These are phyloP conservation scores for Drosophila anomalata DNA, from an alignment of 2,888 invertebrate species.

Conservation along the genomic window DNA sequence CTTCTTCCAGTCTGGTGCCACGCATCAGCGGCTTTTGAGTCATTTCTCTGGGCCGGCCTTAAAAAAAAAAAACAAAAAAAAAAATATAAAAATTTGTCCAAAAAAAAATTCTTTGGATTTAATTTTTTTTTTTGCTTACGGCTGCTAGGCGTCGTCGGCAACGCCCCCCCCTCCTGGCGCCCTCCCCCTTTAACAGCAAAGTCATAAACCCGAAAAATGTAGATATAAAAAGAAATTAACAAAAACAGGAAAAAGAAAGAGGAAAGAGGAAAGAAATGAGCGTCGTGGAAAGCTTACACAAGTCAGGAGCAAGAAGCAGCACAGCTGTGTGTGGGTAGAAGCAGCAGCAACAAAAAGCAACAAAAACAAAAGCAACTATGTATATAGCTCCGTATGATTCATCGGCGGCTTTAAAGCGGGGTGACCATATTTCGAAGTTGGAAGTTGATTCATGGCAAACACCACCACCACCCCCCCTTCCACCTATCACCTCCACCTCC, in stretches of 20 bases:
- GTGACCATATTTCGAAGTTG: slow-evolving; percentile 68
- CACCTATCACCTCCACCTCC: not conserved
- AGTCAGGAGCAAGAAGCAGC: slow-evolving; percentile 48
- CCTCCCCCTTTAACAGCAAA: slow-evolving; percentile 4
- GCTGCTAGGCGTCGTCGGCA: slow-evolving; percentile 56
- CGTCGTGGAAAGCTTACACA: slow-evolving; percentile 38
- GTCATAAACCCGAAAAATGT: slow-evolving; percentile 35
- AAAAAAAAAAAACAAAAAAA: slow-evolving; percentile 51
- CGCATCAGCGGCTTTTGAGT: slow-evolving; percentile 51
- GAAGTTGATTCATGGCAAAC: slow-evolving; percentile 71
- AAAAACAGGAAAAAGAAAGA: slow-evolving; percentile 53
- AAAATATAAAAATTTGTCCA: slow-evolving; percentile 58
- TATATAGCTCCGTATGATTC: slow-evolving; percentile 51
- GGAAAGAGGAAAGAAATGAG: slow-evolving; percentile 25
- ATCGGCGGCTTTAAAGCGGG: slow-evolving; percentile 49
- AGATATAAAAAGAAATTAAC: slow-evolving; percentile 60
- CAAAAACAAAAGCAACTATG: slow-evolving; percentile 19
- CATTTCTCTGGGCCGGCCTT: slow-evolving; percentile 34
- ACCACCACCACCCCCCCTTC: too few species aligned
- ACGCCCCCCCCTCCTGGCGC: slow-evolving; percentile 9
- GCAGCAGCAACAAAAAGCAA: slow-evolving; percentile 13
- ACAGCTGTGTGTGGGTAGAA: slow-evolving; percentile 39
- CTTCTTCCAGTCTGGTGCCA: slow-evolving; percentile 37
- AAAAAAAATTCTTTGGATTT: slow-evolving; percentile 21
- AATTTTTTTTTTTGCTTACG: slow-evolving; percentile 50